A percentile compares a stretch with the other conserved stretches of the same genome.
Conservation (phyloP, 2,113 vertebrate genomes). For the Emydocephalus ijimae region DNA sequence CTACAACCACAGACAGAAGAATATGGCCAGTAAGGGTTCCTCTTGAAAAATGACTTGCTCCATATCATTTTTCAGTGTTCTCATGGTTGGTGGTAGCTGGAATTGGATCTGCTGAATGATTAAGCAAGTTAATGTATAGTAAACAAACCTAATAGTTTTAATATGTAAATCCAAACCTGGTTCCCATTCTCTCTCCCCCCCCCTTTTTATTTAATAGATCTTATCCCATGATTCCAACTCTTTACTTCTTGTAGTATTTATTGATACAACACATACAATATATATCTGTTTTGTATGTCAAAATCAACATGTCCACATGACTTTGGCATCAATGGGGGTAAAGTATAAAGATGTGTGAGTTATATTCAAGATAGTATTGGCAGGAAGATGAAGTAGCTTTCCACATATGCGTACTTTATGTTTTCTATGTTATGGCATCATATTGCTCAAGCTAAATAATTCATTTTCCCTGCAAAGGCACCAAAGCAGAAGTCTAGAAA, state of each 20-base stretch:
- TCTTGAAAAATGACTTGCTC: neutral
- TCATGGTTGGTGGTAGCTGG: neutral
- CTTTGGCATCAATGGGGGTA: neutral
- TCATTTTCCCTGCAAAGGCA: neutral
- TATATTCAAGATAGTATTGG: neutral
- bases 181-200: neutral
- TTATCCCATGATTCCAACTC: neutral
- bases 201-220: neutral
- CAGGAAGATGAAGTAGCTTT: neutral
- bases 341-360: neutral
- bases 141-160: neutral
- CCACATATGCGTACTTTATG: neutral
- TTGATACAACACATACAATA: neutral
- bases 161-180: neutral
- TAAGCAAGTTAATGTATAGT: neutral
- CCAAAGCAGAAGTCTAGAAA: neutral
- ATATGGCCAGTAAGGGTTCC: neutral
- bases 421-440: neutral
- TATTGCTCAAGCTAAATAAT: neutral
- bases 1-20: neutral
- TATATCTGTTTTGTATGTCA: neutral
- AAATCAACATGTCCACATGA: neutral
- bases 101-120: neutral
- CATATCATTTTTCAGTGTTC: neutral
- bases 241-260: neutral